phyloP scores from a whole-genome alignment of 2,797 vertebrate species.

The Myioborus melanocephalus region DNA sequence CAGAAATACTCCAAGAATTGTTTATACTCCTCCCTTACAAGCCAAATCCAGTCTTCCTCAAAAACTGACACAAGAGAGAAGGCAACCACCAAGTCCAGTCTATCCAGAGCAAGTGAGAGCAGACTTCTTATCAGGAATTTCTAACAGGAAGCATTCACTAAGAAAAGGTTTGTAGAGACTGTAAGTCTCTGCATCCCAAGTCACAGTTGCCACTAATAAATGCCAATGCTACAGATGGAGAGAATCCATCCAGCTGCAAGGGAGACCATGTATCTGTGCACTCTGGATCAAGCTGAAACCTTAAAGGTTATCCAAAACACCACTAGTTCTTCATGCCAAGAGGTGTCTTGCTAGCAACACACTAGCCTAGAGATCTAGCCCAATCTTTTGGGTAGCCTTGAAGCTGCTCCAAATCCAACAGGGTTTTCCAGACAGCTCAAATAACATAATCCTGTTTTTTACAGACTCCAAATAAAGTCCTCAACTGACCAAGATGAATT shows the following conservation, averaged over 20 bases:
- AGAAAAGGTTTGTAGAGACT: not conserved
- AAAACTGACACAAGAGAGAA: not conserved
- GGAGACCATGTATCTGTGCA: not conserved
- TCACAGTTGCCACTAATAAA: not conserved
- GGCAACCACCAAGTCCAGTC: not conserved
- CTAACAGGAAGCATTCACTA: not conserved
- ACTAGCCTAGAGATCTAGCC: not conserved
- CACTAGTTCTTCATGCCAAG: not conserved
- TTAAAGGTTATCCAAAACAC: not conserved
- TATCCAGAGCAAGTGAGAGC: not conserved
- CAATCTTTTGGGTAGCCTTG: not conserved
- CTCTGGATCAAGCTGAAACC: not conserved
- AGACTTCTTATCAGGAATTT: not conserved
- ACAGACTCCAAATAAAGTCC: not conserved
- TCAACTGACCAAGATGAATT: not conserved
- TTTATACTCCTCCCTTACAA: not conserved
- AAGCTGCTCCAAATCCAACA: not conserved
- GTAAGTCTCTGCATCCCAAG: not conserved
- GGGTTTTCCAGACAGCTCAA: not conserved
- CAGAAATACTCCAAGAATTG: not conserved
- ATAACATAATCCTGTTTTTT: not conserved
- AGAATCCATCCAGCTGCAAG: not conserved
- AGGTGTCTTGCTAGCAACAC: not conserved
- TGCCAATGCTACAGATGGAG: rapidly evolving
- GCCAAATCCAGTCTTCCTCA: not conserved